A percentile compares a stretch with the other conserved stretches of the same genome.
Conservation (phyloP, 23 tunicate genomes). For the Styela plicata region DNA sequence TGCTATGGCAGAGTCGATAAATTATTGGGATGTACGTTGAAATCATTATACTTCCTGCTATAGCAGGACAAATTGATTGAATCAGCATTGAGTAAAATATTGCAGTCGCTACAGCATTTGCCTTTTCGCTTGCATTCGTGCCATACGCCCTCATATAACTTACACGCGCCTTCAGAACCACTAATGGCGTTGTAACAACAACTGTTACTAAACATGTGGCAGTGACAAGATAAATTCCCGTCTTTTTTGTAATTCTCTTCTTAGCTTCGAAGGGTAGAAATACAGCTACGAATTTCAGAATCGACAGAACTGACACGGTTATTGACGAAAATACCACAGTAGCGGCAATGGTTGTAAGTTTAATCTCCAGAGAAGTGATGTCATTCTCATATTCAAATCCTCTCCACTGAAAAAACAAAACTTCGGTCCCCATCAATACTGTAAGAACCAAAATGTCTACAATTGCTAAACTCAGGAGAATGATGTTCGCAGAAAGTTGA, state of each 20-base stretch:
- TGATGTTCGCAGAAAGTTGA: background rate
- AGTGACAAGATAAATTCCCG: background rate
- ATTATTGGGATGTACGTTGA: background rate
- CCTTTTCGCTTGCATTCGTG: background rate
- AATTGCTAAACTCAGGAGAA: background rate
- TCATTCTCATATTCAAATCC: background rate
- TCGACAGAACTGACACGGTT: background rate
- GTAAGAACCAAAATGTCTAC: background rate
- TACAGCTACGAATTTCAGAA: background rate
- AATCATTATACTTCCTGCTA: background rate
- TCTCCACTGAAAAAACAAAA: background rate
- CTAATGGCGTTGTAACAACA: background rate
- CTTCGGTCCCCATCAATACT: background rate
- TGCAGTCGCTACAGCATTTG: background rate
- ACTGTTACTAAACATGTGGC: background rate
- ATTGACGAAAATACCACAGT: background rate
- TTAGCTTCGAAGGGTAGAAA: background rate
- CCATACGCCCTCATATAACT: background rate
- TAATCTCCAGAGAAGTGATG: background rate
- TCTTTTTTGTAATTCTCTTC: background rate
- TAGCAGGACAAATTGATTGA: background rate
- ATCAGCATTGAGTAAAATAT: background rate
- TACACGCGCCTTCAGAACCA: background rate
- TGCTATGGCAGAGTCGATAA: background rate
- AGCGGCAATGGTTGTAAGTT: background rate